These are phyloP conservation scores for Oxyteleia sp. DNA, from an alignment of 2,888 invertebrate genomes.

Conservation along the genomic window DNA sequence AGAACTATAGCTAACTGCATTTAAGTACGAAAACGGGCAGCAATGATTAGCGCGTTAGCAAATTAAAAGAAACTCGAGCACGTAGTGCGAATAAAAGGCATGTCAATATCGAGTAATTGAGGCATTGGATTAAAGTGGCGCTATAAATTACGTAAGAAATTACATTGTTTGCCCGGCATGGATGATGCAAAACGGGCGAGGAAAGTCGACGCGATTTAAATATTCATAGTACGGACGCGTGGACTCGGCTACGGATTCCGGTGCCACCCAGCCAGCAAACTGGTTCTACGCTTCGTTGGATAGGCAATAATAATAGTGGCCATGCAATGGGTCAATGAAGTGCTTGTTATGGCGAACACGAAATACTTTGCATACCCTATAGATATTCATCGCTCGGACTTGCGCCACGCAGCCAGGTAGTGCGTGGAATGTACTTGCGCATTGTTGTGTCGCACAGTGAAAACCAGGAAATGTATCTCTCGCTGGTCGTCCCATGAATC, in stretches of 20 bases:
- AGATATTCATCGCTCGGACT: constrained; percentile 84
- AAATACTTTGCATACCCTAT: constrained; percentile 86
- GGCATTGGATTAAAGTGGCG: constrained; percentile 52
- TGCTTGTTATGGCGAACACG: constrained; percentile 86
- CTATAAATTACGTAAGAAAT: constrained; percentile 57
- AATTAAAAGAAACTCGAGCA: constrained; percentile 21
- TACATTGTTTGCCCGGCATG: constrained; percentile 19
- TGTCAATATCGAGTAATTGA: constrained; percentile 15
- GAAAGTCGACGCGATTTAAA: constrained; percentile 67
- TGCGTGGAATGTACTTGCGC: constrained; percentile 70
- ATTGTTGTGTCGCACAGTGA: constrained; percentile 60
- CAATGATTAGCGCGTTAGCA: background rate
- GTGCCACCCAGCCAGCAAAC: constrained; percentile 82
- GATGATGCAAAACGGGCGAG: constrained; percentile 52
- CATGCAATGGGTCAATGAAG: constrained; percentile 86
- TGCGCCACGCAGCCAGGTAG: constrained; percentile 63
- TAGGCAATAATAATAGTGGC: constrained; percentile 82
- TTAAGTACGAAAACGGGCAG: too few species aligned
- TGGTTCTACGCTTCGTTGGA: constrained; percentile 80
- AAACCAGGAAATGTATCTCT: constrained; percentile 72
- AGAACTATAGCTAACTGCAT: too few species aligned
- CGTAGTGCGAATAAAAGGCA: constrained; percentile 7
- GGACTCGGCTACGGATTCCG: constrained; percentile 41
- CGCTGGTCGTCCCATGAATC: constrained; percentile 57
- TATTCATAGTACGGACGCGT: constrained; percentile 56